Conservation (phyloP, 2,113 vertebrate genomes). For the Solea solea region DNA sequence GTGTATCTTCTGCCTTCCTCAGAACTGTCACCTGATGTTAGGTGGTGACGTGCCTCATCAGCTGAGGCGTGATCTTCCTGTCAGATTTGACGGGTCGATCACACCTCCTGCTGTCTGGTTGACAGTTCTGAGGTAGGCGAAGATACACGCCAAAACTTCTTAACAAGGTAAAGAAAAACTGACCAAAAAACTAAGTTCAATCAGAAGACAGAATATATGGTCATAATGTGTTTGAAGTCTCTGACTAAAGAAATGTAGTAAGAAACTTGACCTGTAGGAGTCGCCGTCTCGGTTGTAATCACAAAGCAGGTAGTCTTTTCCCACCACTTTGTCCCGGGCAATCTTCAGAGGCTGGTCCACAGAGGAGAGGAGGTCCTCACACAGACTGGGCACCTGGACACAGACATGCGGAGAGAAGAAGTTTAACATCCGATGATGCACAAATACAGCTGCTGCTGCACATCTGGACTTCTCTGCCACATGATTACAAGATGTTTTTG, state of each 20-base stretch:
- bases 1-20: too few relatives aligned
- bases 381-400: constrained; percentile 91
- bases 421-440: neutral
- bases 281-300: constrained; percentile 99
- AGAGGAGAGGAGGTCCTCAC: constrained; percentile 98
- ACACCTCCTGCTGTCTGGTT: too few relatives aligned
- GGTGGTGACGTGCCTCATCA: too few relatives aligned
- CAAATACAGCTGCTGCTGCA: neutral
- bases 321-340: constrained; percentile 94
- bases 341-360: constrained; percentile 99
- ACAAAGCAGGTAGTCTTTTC: constrained; percentile 98
- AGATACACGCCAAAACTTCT: too few relatives aligned
- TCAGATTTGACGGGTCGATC: too few relatives aligned
- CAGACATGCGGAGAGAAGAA: constrained; percentile 29
- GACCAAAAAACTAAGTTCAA: too few relatives aligned
- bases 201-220: too few relatives aligned
- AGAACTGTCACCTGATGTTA: too few relatives aligned
- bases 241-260: constrained; percentile 8
- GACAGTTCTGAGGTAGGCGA: too few relatives aligned
- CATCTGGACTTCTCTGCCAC: neutral
- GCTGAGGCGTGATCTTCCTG: too few relatives aligned
- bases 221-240: neutral
- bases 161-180: too few relatives aligned
- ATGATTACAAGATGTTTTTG: constrained; percentile 14
- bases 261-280: constrained; percentile 89